These are phyloP conservation scores for Ictalurus punctatus DNA, from an alignment of 2,113 vertebrate species.

Conservation along the genomic window DNA sequence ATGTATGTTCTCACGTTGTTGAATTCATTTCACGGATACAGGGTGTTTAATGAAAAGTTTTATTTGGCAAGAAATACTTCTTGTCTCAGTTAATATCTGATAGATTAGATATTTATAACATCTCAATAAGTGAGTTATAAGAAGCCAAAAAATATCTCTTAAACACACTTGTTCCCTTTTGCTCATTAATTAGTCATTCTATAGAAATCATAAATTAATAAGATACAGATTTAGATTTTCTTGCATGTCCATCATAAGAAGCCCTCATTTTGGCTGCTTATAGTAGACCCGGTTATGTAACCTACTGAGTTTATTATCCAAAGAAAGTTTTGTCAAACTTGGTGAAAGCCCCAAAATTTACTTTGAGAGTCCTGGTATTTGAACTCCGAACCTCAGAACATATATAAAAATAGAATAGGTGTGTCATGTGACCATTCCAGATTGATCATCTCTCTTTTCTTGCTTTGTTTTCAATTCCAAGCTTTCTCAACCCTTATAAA, in stretches of 20 bases:
- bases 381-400: background rate
- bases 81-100: constrained; percentile 11
- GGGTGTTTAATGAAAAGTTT: background rate
- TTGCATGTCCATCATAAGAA: background rate
- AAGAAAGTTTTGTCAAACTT: background rate
- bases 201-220: background rate
- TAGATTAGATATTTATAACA: constrained; percentile 24
- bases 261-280: background rate
- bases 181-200: background rate
- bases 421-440: background rate
- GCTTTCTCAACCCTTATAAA: background rate
- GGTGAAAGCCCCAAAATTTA: background rate
- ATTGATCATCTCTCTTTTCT: background rate
- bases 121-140: background rate
- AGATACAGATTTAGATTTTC: background rate
- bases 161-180: background rate
- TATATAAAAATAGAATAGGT: background rate
- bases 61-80: constrained; percentile 45
- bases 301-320: background rate
- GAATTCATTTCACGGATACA: background rate
- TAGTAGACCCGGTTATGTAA: background rate
- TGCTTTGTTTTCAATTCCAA: background rate
- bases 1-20: background rate
- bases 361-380: background rate
- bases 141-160: background rate